phyloP scores from a whole-genome alignment of 2,113 vertebrate genomes.

The Haliaeetus leucogaster region DNA sequence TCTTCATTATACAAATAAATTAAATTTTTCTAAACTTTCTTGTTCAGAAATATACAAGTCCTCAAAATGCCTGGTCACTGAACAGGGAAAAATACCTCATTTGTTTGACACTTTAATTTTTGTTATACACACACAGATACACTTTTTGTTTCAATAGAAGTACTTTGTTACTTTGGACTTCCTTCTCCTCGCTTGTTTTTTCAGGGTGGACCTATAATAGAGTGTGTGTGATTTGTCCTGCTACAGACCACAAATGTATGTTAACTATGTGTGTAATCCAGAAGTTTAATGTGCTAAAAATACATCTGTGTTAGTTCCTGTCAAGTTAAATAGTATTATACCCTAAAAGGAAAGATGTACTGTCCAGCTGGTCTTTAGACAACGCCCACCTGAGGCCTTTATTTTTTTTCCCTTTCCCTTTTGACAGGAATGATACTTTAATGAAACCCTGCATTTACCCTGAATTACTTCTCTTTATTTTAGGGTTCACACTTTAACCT shows the following conservation, averaged over 20 bases:
- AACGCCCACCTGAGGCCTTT: neutral
- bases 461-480: neutral
- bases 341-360: slow-evolving; percentile 59
- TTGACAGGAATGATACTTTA: neutral
- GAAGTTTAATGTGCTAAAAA: slow-evolving; percentile 54
- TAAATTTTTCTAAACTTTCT: neutral
- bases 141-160: neutral
- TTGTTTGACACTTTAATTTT: neutral
- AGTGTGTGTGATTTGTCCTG: neutral
- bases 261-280: slow-evolving; percentile 34
- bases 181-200: neutral
- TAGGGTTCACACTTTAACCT: neutral
- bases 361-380: neutral
- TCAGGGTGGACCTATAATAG: neutral
- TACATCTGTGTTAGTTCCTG: slow-evolving; percentile 22
- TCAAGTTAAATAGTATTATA: slow-evolving; percentile 47
- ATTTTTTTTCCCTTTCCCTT: neutral
- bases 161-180: neutral
- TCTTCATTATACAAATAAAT: neutral
- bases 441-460: neutral
- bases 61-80: neutral
- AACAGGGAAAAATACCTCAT: neutral
- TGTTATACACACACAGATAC: rapidly evolving
- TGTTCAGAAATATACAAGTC: neutral
- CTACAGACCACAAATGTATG: neutral